These are phyloP conservation scores for Dendrocincla fuliginosa DNA, from an alignment of 2,797 vertebrate genomes.

Conservation along the genomic window DNA sequence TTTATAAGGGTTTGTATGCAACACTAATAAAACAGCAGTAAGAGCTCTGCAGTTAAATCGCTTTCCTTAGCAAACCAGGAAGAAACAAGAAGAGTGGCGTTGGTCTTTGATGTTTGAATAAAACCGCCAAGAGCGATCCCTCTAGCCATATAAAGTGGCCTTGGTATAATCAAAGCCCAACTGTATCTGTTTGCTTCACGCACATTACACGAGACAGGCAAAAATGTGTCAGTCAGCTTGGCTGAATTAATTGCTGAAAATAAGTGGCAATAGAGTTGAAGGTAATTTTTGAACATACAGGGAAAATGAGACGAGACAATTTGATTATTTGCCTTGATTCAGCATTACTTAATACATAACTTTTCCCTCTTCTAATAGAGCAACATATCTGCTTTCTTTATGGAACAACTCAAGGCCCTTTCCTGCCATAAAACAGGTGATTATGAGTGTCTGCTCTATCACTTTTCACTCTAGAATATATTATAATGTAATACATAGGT, in stretches of 20 bases:
- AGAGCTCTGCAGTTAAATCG: not conserved
- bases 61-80: conserved; percentile 41
- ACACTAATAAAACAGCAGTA: conserved; percentile 6
- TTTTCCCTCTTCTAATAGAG: not conserved
- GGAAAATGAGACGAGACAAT: not conserved
- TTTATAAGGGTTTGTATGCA: not conserved
- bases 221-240: not conserved
- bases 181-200: conserved; percentile 35
- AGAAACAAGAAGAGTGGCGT: conserved; percentile 6
- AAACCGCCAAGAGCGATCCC: not conserved
- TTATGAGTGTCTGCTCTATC: not conserved
- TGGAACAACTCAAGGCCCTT: not conserved
- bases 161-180: conserved; percentile 17
- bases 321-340: not conserved
- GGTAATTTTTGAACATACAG: conserved; percentile 1
- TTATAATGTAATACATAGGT: not conserved
- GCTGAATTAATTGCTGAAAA: conserved; percentile 57
- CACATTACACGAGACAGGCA: conserved; percentile 14
- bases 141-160: not conserved
- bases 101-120: conserved; percentile 53
- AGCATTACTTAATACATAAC: not conserved
- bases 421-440: not conserved
- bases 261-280: not conserved
- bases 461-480: not conserved
- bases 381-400: not conserved